phyloP scores from a whole-genome alignment of 2,888 invertebrate species.

The Drosophila parthenogenetica region DNA sequence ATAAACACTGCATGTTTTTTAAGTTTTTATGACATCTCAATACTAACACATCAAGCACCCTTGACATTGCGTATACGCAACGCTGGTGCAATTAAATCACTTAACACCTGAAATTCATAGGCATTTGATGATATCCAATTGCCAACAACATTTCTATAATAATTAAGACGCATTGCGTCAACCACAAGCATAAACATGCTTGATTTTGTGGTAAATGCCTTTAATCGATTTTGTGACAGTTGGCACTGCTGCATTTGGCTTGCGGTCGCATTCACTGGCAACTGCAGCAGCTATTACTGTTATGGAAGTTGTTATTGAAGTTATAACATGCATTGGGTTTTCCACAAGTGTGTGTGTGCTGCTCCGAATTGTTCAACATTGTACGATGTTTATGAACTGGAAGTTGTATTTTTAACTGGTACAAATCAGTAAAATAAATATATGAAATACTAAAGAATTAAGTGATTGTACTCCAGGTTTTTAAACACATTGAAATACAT shows the following conservation, averaged over 20 bases:
- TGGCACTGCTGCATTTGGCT: constrained; percentile 27
- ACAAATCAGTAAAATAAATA: background rate
- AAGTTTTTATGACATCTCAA: too few relatives aligned
- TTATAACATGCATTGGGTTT: constrained; percentile 33
- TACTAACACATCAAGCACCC: too few relatives aligned
- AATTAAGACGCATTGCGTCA: constrained; percentile 66
- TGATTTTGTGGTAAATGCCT: constrained; percentile 25
- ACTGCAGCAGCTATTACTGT: constrained; percentile 41
- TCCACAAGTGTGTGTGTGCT: constrained; percentile 10
- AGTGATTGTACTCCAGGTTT: background rate
- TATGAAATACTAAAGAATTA: background rate
- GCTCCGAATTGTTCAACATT: constrained; percentile 18
- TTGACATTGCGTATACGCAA: too few relatives aligned
- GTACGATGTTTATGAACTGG: background rate
- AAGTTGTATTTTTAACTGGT: constrained; percentile 18
- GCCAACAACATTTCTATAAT: constrained; percentile 12
- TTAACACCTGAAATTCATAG: too few relatives aligned
- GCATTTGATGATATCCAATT: too few relatives aligned
- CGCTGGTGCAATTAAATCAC: too few relatives aligned
- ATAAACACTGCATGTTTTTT: too few relatives aligned
- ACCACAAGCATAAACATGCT: constrained; percentile 55
- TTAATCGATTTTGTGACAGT: constrained; percentile 1
- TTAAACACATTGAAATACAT: background rate
- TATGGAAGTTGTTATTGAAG: constrained; percentile 31
- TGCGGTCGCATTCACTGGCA: constrained; percentile 45